phyloP scores from a whole-genome alignment of 2,797 vertebrate genomes.

The Enteromius anoplus region DNA sequence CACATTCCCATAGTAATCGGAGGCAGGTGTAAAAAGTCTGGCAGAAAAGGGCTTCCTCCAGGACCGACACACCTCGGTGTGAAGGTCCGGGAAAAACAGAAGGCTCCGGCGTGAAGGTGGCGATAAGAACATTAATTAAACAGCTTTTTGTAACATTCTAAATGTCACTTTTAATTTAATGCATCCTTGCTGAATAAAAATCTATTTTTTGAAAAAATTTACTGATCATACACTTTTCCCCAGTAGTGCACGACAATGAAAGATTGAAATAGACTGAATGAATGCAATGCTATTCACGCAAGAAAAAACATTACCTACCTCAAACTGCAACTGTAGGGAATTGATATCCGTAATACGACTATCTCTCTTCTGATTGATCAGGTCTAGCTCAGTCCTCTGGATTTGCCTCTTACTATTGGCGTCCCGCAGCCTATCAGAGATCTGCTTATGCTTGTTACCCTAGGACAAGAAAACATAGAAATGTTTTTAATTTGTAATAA shows the following conservation, averaged over 20 bases:
- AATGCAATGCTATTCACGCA: constrained; percentile 44
- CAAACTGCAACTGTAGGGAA: constrained; percentile 86
- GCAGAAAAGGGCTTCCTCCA: no score
- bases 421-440: constrained; percentile 88
- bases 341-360: constrained; percentile 85
- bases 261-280: background rate
- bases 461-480: constrained; percentile 61
- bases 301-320: constrained; percentile 71
- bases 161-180: background rate
- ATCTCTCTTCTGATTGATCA: constrained; percentile 85
- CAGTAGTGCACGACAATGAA: background rate
- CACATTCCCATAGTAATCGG: no score
- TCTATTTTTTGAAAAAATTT: background rate
- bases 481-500: background rate
- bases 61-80: no score
- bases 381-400: constrained; percentile 84
- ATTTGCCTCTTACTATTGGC: constrained; percentile 84
- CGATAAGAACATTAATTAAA: background rate
- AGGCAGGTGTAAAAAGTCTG: no score
- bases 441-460: constrained; percentile 92
- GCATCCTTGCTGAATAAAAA: background rate
- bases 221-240: background rate
- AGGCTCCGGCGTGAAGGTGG: no score
- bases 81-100: no score
- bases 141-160: background rate